Evolutionary conservation across 2,797 vertebrate species (phyloP).

Genomic region (Lemur catta): DNA sequence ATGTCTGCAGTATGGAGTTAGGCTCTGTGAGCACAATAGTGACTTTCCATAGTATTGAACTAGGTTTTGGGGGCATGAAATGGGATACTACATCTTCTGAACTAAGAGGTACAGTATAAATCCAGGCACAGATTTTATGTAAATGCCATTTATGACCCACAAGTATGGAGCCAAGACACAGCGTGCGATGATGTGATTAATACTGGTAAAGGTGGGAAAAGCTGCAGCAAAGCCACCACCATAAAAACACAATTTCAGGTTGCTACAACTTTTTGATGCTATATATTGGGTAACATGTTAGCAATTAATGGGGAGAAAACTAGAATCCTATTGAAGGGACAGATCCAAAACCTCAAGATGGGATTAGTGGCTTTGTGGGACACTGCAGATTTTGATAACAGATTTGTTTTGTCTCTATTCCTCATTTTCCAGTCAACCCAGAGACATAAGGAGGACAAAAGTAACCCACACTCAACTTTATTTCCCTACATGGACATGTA

Average conservation of each 20-base stretch:
- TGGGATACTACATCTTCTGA: conserved; percentile 28
- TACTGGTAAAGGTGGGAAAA: neutral
- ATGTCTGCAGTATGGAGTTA: neutral
- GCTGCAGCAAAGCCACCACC: neutral
- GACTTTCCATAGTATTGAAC: neutral
- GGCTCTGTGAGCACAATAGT: neutral
- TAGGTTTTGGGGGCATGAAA: neutral
- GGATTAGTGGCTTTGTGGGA: neutral
- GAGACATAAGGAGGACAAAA: neutral
- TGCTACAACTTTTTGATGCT: neutral
- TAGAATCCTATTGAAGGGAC: neutral
- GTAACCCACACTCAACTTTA: neutral
- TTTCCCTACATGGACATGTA: neutral
- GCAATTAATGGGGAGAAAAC: neutral
- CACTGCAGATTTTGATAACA: neutral
- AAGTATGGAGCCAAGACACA: neutral
- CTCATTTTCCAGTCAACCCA: neutral
- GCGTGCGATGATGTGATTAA: neutral
- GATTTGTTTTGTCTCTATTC: neutral
- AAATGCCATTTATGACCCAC: neutral
- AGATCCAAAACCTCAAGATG: neutral
- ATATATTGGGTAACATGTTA: neutral
- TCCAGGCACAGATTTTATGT: neutral
- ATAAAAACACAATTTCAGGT: neutral
- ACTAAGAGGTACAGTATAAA: conserved; percentile 13